Base-by-base conservation (phyloP, 2,797 vertebrate species). In the Clarias laeviceps region DNA sequence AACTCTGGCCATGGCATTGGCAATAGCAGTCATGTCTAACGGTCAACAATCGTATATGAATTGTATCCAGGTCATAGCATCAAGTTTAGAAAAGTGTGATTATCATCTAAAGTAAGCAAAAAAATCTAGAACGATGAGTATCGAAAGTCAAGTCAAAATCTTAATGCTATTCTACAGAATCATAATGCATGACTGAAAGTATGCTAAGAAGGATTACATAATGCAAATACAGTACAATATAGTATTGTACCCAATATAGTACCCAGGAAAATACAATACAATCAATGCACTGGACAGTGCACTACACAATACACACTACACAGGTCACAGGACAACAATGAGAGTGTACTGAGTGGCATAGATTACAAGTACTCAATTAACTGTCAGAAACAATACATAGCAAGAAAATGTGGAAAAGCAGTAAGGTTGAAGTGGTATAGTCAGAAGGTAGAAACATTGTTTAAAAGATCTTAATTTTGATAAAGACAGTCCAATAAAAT, bases 1-100 rank as follows among this genome's bases (percentile, higher is more conserved):
- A 92, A 94, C 72, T 40, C 89, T 70, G 91, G 85, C 76, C 89
- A 91, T 87, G 87, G 37, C 87, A 86, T 90, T 56, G 29, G 34
- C 88, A 91, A 89, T 91, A 93, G 88, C 91, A 91, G 91, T 88
- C 89, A 29, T 57, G 87, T 90, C 82, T 92, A 88, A 90, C 92
- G 80, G 34, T 82, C 72, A 24, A 85, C 78, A 74, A 45, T 45
- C 37, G 66, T 82, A 3, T 83, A 80, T 17, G 34, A 69, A 65
- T 94, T 20, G 29, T 91, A 91, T 72, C 93, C 93, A 90, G 94
- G 94, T 94, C 90, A 17, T 73, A 4, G 20, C 34, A 29, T 70
- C 15, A 20, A 69, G 34, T 40, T 1, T 2, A 70, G 8, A 37
- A 22, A 70, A 24, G 34, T 70, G 9, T 68, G 18, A 37, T 32